Conservation (phyloP, 2,113 vertebrate genomes). For the Chaetodon trifascialis region DNA sequence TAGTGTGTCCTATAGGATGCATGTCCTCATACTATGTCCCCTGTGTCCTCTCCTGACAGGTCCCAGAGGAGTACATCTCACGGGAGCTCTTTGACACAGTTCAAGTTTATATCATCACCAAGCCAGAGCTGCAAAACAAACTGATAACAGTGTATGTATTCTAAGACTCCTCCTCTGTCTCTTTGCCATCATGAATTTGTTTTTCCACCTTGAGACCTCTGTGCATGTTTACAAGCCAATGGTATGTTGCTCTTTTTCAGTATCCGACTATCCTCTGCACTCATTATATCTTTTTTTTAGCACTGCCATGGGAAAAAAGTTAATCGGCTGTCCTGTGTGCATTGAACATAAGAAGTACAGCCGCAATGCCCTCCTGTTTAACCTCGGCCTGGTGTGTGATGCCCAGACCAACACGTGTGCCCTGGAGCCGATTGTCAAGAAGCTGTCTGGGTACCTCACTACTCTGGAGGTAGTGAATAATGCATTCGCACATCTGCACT, state of each 20-base stretch:
- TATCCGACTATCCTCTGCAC: background rate
- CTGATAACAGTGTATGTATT: slow-evolving; percentile 96
- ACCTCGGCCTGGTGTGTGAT: slow-evolving; percentile 95
- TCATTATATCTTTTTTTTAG: slow-evolving; percentile 70
- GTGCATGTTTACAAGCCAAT: background rate
- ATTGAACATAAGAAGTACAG: slow-evolving; percentile 99
- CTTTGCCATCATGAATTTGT: background rate
- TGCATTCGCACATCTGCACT: background rate
- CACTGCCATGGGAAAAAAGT: slow-evolving; percentile 98
- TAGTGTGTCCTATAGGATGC: background rate
- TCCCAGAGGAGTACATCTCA: slow-evolving; percentile 98
- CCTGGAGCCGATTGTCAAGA: slow-evolving; percentile 97
- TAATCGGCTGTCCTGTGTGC: slow-evolving; percentile 97
- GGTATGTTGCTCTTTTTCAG: background rate
- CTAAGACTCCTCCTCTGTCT: background rate
- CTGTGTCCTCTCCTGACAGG: slow-evolving; percentile 81
- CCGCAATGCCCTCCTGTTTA: slow-evolving; percentile 96
- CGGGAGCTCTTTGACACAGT: slow-evolving; percentile 98
- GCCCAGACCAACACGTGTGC: slow-evolving; percentile 95
- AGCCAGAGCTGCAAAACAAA: slow-evolving; percentile 98
- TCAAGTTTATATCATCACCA: slow-evolving; percentile 98
- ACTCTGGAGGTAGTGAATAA: slow-evolving; percentile 90
- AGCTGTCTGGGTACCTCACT: slow-evolving; percentile 96
- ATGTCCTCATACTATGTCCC: background rate
- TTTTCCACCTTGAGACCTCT: background rate